Evolutionary conservation across 2,888 invertebrate species (phyloP), one percentile per base, ranked within the genome.

Genomic region (Cosmorhoe ocellata): DNA sequence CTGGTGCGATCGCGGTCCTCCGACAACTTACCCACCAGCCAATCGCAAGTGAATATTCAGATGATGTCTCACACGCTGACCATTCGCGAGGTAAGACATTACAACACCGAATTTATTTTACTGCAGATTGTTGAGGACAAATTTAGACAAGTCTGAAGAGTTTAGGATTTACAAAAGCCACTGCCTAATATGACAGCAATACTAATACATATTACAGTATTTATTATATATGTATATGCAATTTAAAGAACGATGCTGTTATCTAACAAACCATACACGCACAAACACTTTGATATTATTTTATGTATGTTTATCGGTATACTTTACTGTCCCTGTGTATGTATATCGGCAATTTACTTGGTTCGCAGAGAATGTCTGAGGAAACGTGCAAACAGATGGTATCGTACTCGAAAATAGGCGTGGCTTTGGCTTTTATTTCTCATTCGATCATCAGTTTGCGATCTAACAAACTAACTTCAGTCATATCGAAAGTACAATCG

Each of bases 41-140:
- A 97, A 87, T 96, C 96, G 57, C 97, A 97, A 91, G 95, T 96
- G 91, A 97, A 97, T 92, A 96, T 97, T 66, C 97, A 97, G 90
- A 97, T 97, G 96, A 96, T 97, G 93, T 97, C 97, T 40, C 97
- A 97, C 81, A 97, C 97, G 56, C 93, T 97, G 75, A 97, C 97
- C 74, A 97, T 97, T 74, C 92, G 96, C 92, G 97, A 97, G 96
- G 97, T 97, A 91, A 91, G 91, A 64, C 26, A 33, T 42, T 14
- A 10, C 13, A n/a, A 14, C 39, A n/a, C 11, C n/a, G n/a, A n/a
- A 24, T 13, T 33, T 5, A 2, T 18, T 3, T 24, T 24, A 24
- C 7, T 24, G 24, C 7, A 6, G 24, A 24, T 5, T n/a, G 4
- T 18, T 4, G 18, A 18, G 18, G 4, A 18, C 18, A 18, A 18